phyloP scores from a whole-genome alignment of 2,797 vertebrate genomes.

The Microctenopoma stevenorrisi region DNA sequence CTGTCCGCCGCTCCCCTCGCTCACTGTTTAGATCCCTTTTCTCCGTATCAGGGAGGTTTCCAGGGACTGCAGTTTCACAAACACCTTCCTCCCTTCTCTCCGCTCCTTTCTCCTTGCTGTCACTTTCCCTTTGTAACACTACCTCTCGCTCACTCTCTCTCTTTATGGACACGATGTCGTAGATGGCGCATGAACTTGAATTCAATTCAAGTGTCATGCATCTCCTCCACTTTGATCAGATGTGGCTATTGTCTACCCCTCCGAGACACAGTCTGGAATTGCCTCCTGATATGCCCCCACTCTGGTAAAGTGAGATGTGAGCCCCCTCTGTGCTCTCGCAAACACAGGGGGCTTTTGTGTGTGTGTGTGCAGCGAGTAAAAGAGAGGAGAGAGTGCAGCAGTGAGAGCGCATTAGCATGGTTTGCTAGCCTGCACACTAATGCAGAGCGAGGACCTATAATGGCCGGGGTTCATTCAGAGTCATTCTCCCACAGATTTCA shows the following conservation, averaged over 20 bases:
- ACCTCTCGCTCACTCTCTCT: constrained; percentile 51
- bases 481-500: constrained; percentile 73
- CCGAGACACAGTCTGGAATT: constrained; percentile 75
- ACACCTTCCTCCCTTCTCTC: neutral
- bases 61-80: neutral
- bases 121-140: constrained; percentile 42
- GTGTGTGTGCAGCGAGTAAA: constrained; percentile 32
- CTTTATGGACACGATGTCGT: constrained; percentile 60
- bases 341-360: constrained; percentile 83
- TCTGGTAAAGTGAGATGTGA: constrained; percentile 89
- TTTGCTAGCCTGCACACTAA: constrained; percentile 79
- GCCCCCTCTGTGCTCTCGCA: constrained; percentile 78
- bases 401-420: constrained; percentile 69
- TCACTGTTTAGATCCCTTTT: constrained; percentile 7
- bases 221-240: constrained; percentile 87
- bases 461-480: constrained; percentile 70
- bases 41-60: constrained; percentile 4
- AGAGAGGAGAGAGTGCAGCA: constrained; percentile 36
- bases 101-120: constrained; percentile 1
- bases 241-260: constrained; percentile 81
- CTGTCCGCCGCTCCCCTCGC: constrained; percentile 44
- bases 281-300: constrained; percentile 76
- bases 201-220: constrained; percentile 79
- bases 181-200: constrained; percentile 77
- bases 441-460: constrained; percentile 69